These are phyloP conservation scores for Choloepus hoffmanni DNA, from an alignment of 2,113 vertebrate species.

Conservation along the genomic window DNA sequence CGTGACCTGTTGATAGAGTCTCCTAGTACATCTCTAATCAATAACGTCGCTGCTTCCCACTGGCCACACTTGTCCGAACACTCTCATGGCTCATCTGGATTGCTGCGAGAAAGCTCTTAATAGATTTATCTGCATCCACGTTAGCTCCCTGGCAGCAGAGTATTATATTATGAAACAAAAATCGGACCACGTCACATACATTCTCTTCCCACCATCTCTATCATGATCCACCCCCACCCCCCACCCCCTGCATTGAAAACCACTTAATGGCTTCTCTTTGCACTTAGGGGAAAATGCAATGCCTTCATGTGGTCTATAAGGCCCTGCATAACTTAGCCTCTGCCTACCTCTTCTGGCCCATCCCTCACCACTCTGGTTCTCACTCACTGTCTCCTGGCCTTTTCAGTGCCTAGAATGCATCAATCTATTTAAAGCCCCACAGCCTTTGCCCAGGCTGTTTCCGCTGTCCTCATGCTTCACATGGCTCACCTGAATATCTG, in stretches of 20 bases:
- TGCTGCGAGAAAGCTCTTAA: slow-evolving; percentile 27
- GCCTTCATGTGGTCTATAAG: not conserved
- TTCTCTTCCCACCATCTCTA: not conserved
- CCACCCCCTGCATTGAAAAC: not conserved
- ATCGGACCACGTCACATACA: not conserved
- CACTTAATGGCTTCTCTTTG: slow-evolving; percentile 9
- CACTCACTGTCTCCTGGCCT: not conserved
- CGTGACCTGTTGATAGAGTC: not conserved
- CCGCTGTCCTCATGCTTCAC: not conserved
- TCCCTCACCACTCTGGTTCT: not conserved
- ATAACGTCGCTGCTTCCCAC: not conserved
- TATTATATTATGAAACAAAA: slow-evolving; percentile 7
- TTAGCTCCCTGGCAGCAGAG: not conserved
- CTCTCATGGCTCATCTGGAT: not conserved
- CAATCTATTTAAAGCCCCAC: not conserved
- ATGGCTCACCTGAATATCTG: not conserved
- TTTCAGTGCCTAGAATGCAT: not conserved
- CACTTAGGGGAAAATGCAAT: not conserved
- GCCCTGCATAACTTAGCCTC: not conserved
- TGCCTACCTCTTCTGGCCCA: not conserved
- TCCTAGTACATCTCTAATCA: not conserved
- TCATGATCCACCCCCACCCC: not conserved
- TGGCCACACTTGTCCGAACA: not conserved
- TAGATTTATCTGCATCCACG: slow-evolving; percentile 9
- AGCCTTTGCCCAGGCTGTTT: not conserved